Evolutionary conservation across 2,888 invertebrate genomes (phyloP).

Genomic region (Mesorhabditis sp.): DNA sequence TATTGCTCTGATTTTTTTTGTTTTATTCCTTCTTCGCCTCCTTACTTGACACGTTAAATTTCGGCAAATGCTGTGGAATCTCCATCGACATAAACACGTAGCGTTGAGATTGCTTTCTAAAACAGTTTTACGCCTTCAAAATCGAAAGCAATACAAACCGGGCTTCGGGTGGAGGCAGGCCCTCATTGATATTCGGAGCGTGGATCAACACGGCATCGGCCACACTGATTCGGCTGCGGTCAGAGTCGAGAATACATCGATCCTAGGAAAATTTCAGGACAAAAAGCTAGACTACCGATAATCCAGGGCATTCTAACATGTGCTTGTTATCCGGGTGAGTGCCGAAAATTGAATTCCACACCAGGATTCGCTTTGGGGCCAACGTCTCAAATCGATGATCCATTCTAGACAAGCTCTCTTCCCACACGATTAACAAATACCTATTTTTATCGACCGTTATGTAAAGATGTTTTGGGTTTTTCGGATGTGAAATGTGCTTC

Average conservation of each 20-base stretch:
- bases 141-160: neutral
- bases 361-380: constrained; percentile 42
- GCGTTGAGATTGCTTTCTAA: constrained; percentile 17
- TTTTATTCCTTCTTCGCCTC: neutral
- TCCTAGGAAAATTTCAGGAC: constrained; percentile 61
- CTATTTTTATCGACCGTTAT: constrained; percentile 25
- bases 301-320: constrained; percentile 31
- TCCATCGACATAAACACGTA: constrained; percentile 32
- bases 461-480: constrained; percentile 36
- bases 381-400: constrained; percentile 30
- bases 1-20: constrained; percentile 17
- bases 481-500: constrained; percentile 18
- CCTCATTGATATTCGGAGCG: constrained; percentile 36
- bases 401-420: constrained; percentile 23
- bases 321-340: neutral
- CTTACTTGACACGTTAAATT: neutral
- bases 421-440: neutral
- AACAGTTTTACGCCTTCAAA: neutral
- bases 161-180: neutral
- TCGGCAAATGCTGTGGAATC: constrained; percentile 13
- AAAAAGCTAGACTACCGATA: constrained; percentile 18
- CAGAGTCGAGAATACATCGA: constrained; percentile 66
- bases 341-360: constrained; percentile 50
- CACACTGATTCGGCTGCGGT: constrained; percentile 61
- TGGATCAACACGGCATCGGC: constrained; percentile 72